Base-by-base conservation (phyloP, 2,113 vertebrate genomes). In the Spilogale gracilis region DNA sequence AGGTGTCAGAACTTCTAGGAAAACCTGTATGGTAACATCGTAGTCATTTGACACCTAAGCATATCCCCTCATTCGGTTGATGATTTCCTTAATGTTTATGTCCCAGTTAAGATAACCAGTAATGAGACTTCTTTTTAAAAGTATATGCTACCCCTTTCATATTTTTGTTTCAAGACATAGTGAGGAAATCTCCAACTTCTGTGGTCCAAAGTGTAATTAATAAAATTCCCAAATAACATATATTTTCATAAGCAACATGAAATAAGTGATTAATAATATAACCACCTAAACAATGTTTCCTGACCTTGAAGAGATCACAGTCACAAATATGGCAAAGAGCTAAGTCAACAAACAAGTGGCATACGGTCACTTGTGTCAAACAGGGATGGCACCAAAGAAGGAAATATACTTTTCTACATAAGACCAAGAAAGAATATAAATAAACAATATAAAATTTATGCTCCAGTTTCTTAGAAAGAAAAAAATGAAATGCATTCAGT, bases 71-170 rank as follows among this genome's bases (percentile, higher is more conserved):
- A 63, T 65, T 76, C 30, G 58, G 27, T 14, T 91, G n/a, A 82
- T 89, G 30, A 82, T 92, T 82, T 80, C n/a, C 50, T 86, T 92
- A 82, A 48, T 84, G 27, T 65, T 92, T 86, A 20, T 79, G 43
- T 82, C 89, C 7, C 25, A 9, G 0, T 81, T 52, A 83, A 95
- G 10, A 18, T 87, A 65, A 91, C 3, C 95, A 63, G 45, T 78
- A 83, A 61, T 69, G 23, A 91, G 10, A 20, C n/a, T 60, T 61
- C 20, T 20, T 9, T 13, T 3, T 52, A 43, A 45, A 11, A 61
- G 5, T 54, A 79, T 48, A 23, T 81, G 50, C 60, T 18, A 78
- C 32, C 38, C 73, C 1, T 96, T 80, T 69, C 25, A 32, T 52
- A 32, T 48, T 89, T 48, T 89, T 93, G 17, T 76, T 76, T 91